These are phyloP conservation scores for Lymantria monacha DNA, from an alignment of 2,888 invertebrate genomes.

Conservation along the genomic window DNA sequence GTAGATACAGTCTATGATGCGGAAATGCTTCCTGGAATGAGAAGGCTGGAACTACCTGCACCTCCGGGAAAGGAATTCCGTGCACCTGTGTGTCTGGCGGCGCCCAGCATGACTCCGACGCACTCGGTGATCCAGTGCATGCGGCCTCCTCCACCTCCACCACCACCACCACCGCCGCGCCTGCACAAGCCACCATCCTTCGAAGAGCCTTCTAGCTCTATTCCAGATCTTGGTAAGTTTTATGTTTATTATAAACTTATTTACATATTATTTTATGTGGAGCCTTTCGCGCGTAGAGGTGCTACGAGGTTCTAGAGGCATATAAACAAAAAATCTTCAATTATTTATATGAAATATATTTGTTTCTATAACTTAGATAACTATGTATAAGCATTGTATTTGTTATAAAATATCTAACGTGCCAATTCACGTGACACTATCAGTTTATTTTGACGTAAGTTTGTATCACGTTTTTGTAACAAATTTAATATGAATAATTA, in stretches of 20 bases:
- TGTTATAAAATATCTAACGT: slow-evolving; percentile 4
- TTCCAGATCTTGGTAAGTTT: slow-evolving; percentile 92
- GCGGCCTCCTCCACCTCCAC: slow-evolving; percentile 75
- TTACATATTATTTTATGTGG: not conserved
- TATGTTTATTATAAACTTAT: not conserved
- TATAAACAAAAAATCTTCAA: not conserved
- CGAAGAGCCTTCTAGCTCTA: slow-evolving; percentile 93
- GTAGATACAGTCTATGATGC: slow-evolving; percentile 62
- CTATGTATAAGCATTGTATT: not conserved
- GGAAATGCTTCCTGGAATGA: slow-evolving; percentile 59
- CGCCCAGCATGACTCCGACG: slow-evolving; percentile 55
- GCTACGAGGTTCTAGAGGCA: slow-evolving; percentile 9
- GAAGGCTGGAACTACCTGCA: slow-evolving; percentile 72
- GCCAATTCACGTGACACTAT: slow-evolving; percentile 19
- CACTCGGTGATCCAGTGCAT: slow-evolving; percentile 79
- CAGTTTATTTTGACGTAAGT: slow-evolving; percentile 21
- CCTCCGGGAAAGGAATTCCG: slow-evolving; percentile 77
- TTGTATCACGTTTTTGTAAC: slow-evolving; percentile 6
- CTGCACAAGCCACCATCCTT: slow-evolving; percentile 79
- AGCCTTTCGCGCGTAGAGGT: not conserved
- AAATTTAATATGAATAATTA: not conserved
- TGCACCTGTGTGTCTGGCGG: slow-evolving; percentile 67
- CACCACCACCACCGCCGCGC: slow-evolving; percentile 76
- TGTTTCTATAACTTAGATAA: too few species aligned
- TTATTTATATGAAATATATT: too few species aligned